These are phyloP conservation scores for Tenodera sinensis DNA, from an alignment of 2,888 invertebrate species.

Conservation along the genomic window DNA sequence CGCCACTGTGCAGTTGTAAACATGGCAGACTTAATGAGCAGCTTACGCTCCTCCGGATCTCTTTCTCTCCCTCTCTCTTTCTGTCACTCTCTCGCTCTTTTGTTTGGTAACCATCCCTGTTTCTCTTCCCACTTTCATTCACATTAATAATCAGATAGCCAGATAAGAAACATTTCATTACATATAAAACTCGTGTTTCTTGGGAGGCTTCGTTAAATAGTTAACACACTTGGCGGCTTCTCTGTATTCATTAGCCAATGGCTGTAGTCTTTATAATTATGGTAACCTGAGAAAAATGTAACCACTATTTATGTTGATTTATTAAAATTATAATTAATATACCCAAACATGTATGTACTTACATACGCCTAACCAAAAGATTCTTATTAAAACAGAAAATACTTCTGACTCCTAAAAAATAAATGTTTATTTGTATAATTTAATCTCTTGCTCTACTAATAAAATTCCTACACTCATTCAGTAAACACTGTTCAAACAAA, in stretches of 20 bases:
- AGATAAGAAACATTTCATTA: not conserved
- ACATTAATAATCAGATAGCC: not conserved
- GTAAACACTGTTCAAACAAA: too few species aligned
- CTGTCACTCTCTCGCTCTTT: slow-evolving; percentile 26
- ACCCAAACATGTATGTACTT: too few species aligned
- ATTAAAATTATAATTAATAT: not conserved
- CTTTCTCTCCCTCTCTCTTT: slow-evolving; percentile 10
- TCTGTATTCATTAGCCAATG: not conserved
- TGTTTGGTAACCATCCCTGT: slow-evolving; percentile 23
- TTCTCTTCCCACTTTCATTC: slow-evolving; percentile 22
- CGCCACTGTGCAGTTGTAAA: not conserved
- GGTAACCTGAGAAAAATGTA: not conserved
- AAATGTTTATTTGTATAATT: too few species aligned
- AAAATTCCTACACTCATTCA: too few species aligned
- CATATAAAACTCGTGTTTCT: not conserved
- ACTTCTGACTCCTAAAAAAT: too few species aligned
- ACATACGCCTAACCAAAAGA: too few species aligned
- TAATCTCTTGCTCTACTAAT: too few species aligned
- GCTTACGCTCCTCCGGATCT: not conserved
- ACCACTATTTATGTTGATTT: not conserved
- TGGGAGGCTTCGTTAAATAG: not conserved
- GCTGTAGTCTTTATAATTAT: not conserved
- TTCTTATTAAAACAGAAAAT: too few species aligned
- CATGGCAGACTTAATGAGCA: not conserved
- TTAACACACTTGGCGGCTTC: not conserved